Percentiles rank a stretch among this genome's conserved stretches.
Conservation (phyloP, 2,888 invertebrate genomes). For the Caenorhabditis sp. region DNA sequence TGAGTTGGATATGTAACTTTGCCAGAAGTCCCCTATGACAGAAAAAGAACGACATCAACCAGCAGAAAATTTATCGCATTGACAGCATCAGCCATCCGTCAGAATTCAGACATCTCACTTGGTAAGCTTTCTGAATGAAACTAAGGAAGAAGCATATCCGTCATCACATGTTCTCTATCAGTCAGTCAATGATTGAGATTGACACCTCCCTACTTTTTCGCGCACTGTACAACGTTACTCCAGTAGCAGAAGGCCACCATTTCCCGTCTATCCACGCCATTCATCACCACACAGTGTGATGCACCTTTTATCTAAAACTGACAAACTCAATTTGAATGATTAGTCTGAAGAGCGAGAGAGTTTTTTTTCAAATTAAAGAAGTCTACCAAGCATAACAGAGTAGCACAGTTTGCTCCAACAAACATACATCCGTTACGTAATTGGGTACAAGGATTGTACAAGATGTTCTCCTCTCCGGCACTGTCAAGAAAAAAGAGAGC, state of each 20-base stretch:
- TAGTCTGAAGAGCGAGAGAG: neutral
- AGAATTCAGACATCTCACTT: slow-evolving; percentile 47
- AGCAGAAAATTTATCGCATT: slow-evolving; percentile 40
- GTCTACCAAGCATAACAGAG: slow-evolving; percentile 37
- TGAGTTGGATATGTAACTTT: slow-evolving; percentile 35
- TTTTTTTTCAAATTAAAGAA: slow-evolving; percentile 2
- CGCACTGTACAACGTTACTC: slow-evolving; percentile 60
- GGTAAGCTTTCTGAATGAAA: slow-evolving; percentile 5
- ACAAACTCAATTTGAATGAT: slow-evolving; percentile 24
- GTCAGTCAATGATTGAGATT: slow-evolving; percentile 41
- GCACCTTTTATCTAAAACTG: slow-evolving; percentile 49
- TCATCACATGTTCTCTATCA: slow-evolving; percentile 63
- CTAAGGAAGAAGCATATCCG: slow-evolving; percentile 51
- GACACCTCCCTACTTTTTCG: slow-evolving; percentile 43
- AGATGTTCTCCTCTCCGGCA: too few species aligned
- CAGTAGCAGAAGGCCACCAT: slow-evolving; percentile 43
- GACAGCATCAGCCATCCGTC: slow-evolving; percentile 52
- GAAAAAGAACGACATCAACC: slow-evolving; percentile 15
- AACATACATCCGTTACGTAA: slow-evolving; percentile 59
- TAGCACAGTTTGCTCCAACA: slow-evolving; percentile 16
- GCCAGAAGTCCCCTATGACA: neutral
- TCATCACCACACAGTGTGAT: slow-evolving; percentile 37
- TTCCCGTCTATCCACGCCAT: slow-evolving; percentile 20
- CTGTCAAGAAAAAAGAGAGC: slow-evolving; percentile 39
- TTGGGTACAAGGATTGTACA: slow-evolving; percentile 38